Evolutionary conservation across 2,888 invertebrate genomes (phyloP).

Genomic region (Cheilosia soror): DNA sequence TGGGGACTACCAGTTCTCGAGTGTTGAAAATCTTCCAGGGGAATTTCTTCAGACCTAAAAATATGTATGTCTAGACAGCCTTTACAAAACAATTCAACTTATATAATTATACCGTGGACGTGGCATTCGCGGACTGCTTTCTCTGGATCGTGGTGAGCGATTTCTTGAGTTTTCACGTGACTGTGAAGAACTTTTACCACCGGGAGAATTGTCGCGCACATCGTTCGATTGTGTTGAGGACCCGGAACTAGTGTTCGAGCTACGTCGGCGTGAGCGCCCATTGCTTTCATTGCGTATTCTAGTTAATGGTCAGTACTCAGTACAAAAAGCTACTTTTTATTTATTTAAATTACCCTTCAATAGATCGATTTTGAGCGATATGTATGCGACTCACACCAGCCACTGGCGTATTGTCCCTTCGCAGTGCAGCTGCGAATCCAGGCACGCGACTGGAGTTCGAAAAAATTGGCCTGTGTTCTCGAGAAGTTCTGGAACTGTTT

Average conservation of each 20-base stretch:
- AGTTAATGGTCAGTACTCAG: not conserved
- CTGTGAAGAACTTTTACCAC: slow-evolving; percentile 83
- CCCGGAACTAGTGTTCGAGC: slow-evolving; percentile 84
- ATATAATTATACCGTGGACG: slow-evolving; percentile 85
- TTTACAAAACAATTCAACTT: not conserved
- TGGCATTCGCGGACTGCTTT: slow-evolving; percentile 89
- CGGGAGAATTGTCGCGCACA: slow-evolving; percentile 83
- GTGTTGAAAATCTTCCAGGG: slow-evolving; percentile 90
- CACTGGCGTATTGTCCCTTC: slow-evolving; percentile 82
- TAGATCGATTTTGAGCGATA: slow-evolving; percentile 82
- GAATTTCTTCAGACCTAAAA: slow-evolving; percentile 89
- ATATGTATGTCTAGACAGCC: not conserved
- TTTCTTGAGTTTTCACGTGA: slow-evolving; percentile 82
- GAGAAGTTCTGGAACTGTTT: slow-evolving; percentile 79
- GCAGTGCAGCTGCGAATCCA: slow-evolving; percentile 86
- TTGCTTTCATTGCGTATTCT: slow-evolving; percentile 79
- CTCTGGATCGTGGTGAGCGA: slow-evolving; percentile 85
- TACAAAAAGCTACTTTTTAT: not conserved
- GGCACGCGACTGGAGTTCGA: slow-evolving; percentile 84
- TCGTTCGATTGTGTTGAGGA: slow-evolving; percentile 80
- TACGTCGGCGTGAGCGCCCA: slow-evolving; percentile 83
- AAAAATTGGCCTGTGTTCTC: slow-evolving; percentile 85
- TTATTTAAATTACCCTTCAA: slow-evolving; percentile 80
- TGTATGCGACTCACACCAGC: slow-evolving; percentile 82
- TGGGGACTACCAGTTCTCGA: slow-evolving; percentile 85